These are phyloP conservation scores for Periplaneta americana DNA, from an alignment of 1,140 invertebrate species.

Conservation along the genomic window DNA sequence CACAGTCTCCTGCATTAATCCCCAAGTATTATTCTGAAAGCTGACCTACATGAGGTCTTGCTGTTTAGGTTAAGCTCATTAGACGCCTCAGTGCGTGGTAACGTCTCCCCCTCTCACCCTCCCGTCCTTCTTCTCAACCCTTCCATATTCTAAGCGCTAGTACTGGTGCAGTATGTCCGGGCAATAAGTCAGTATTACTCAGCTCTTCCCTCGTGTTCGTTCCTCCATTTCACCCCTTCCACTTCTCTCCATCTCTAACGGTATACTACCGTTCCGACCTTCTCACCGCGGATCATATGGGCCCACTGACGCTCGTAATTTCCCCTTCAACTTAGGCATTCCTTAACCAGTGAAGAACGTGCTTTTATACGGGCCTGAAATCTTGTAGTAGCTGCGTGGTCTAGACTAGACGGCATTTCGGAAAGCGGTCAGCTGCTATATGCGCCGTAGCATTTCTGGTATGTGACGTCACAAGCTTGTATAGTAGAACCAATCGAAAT, in stretches of 20 bases:
- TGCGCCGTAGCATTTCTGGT: no score
- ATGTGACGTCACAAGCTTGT: no score
- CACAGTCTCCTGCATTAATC: neutral
- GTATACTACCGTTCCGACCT: neutral
- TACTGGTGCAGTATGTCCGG: neutral
- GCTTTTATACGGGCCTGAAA: neutral
- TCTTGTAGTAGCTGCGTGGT: no score
- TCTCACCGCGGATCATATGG: neutral
- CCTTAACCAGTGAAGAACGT: neutral
- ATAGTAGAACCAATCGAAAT: no score
- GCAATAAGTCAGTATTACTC: neutral
- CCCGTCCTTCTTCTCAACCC: neutral
- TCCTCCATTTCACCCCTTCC: no score
- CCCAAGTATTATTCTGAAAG: neutral
- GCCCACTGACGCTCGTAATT: neutral
- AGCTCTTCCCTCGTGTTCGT: neutral
- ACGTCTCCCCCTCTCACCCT: no score
- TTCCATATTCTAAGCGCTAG: neutral
- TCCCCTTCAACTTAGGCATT: no score
- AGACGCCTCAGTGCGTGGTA: neutral
- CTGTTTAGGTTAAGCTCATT: neutral
- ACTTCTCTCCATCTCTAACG: no score
- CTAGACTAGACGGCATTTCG: no score
- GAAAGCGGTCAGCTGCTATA: no score
- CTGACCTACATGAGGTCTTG: neutral